These are phyloP conservation scores for Sinopyrophorus schimmeli DNA, from an alignment of 2,888 invertebrate genomes.

Conservation along the genomic window DNA sequence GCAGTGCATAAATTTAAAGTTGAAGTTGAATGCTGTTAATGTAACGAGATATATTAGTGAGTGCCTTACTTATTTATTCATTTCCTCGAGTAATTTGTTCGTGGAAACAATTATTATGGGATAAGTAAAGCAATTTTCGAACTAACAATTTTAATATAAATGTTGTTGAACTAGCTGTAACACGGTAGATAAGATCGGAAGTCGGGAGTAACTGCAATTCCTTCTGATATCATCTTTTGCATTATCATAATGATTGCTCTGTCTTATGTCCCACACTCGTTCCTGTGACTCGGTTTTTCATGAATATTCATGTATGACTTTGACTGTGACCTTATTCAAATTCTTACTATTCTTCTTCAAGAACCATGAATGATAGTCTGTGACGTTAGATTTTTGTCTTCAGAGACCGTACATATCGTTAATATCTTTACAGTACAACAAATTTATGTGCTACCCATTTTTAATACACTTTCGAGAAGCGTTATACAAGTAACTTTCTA, in stretches of 20 bases:
- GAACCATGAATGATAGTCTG: slow-evolving; percentile 26
- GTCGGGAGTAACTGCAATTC: slow-evolving; percentile 36
- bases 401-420: slow-evolving; percentile 25
- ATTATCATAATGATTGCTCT: slow-evolving; percentile 39
- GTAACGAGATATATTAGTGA: too few relatives aligned
- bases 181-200: slow-evolving; percentile 29
- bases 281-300: slow-evolving; percentile 38
- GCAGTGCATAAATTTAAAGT: not conserved
- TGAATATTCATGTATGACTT: slow-evolving; percentile 34
- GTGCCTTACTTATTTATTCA: slow-evolving; percentile 11
- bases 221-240: slow-evolving; percentile 34
- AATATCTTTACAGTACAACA: slow-evolving; percentile 26
- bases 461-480: slow-evolving; percentile 27
- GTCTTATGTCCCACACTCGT: slow-evolving; percentile 40
- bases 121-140: slow-evolving; percentile 20
- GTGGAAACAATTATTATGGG: slow-evolving; percentile 16
- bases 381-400: slow-evolving; percentile 23
- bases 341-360: slow-evolving; percentile 30
- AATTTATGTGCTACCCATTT: slow-evolving; percentile 25
- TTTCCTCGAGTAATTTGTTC: slow-evolving; percentile 13
- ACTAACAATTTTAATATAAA: slow-evolving; percentile 26
- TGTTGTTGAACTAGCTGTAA: slow-evolving; percentile 32
- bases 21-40: not conserved
- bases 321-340: slow-evolving; percentile 31
- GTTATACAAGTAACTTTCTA: too few relatives aligned